A percentile compares a stretch with the other conserved stretches of the same genome.
phyloP scores from a whole-genome alignment of 1,140 invertebrate species.

The Neocloeon triangulifer region DNA sequence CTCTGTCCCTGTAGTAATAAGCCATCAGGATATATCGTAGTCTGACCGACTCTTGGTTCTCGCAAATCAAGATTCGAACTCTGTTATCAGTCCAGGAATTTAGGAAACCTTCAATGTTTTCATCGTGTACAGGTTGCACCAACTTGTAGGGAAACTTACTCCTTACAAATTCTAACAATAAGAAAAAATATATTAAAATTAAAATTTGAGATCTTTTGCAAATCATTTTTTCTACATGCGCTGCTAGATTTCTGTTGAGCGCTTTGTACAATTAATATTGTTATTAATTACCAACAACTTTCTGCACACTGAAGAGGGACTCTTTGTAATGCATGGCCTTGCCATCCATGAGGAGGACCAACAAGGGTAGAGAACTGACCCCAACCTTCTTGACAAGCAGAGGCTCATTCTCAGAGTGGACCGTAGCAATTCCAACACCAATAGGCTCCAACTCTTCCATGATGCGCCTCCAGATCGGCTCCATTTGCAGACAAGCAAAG shows the following conservation, averaged over 20 bases:
- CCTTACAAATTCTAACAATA: conserved; percentile 53
- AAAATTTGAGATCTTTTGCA: too few species aligned
- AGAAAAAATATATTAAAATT: conserved; percentile 7
- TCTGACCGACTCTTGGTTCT: conserved; percentile 45
- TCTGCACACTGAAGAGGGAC: conserved; percentile 45
- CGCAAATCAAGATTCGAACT: conserved; percentile 73
- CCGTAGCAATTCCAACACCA: conserved; percentile 43
- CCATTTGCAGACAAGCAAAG: conserved; percentile 66
- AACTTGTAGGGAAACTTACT: conserved; percentile 63
- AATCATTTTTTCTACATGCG: too few species aligned
- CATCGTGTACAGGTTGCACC: conserved; percentile 41
- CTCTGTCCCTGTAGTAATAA: conserved; percentile 58
- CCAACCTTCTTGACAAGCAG: conserved; percentile 50
- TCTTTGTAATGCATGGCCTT: conserved; percentile 60
- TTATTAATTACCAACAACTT: conserved; percentile 39
- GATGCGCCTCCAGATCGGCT: conserved; percentile 56
- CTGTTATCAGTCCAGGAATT: conserved; percentile 77
- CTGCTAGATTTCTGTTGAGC: too few species aligned
- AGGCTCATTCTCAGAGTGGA: conserved; percentile 63
- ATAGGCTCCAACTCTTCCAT: conserved; percentile 62
- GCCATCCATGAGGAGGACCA: conserved; percentile 63
- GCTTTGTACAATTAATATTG: too few species aligned
- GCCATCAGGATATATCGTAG: conserved; percentile 74
- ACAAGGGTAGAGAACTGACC: conserved; percentile 52
- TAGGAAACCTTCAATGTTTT: conserved; percentile 55